Conservation (phyloP, 2,888 invertebrate species). For the Nemoura dubitans region DNA sequence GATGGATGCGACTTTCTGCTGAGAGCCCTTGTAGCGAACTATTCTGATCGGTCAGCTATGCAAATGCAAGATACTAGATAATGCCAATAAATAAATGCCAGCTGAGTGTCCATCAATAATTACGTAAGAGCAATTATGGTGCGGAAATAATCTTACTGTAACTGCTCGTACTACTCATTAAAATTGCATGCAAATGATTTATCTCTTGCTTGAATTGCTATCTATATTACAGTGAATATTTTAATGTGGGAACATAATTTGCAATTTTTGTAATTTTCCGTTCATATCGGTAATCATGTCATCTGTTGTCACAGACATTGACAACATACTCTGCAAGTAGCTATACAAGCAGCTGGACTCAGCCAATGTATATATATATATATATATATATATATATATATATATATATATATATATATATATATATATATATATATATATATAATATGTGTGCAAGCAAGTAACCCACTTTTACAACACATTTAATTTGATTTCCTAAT, state of each 20-base stretch:
- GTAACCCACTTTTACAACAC: background rate
- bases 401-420: conserved; percentile 24
- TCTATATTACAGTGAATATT: no score
- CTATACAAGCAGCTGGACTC: no score
- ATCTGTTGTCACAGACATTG: no score
- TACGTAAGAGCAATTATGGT: background rate
- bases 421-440: conserved; percentile 24
- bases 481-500: background rate
- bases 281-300: no score
- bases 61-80: background rate
- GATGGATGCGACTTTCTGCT: background rate
- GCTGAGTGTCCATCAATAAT: background rate
- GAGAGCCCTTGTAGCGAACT: background rate
- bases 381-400: conserved; percentile 14
- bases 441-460: background rate
- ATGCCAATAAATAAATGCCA: background rate
- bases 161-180: no score
- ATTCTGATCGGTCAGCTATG: background rate
- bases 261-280: no score
- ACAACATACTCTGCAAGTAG: no score
- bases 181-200: no score
- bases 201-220: no score
- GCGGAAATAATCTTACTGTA: background rate
- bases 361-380: no score
- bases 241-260: no score